Conservation (phyloP, 2,113 vertebrate species). For the Rhegmatorhina hoffmannsi region DNA sequence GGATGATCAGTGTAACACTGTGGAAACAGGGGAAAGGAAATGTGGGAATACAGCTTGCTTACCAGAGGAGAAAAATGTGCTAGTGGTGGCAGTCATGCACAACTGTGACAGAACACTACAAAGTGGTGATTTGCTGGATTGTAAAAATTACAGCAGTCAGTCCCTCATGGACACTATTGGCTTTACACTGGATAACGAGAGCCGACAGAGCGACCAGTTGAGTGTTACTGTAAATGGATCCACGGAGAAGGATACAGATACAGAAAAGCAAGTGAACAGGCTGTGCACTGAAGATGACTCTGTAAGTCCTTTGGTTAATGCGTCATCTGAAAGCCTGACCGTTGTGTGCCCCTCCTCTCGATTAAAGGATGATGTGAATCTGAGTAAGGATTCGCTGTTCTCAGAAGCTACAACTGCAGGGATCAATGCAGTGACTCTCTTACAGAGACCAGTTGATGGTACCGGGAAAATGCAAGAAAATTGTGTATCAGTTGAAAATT, state of each 20-base stretch:
- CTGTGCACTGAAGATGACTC: conserved; percentile 62
- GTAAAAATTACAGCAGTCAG: conserved; percentile 72
- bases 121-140: conserved; percentile 69
- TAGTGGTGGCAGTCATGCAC: conserved; percentile 81
- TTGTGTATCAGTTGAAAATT: conserved; percentile 30
- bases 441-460: conserved; percentile 57
- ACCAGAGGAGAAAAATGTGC: conserved; percentile 77
- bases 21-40: conserved; percentile 68
- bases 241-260: conserved; percentile 68
- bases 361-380: conserved; percentile 68
- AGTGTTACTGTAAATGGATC: conserved; percentile 75
- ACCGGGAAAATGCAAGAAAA: conserved; percentile 64
- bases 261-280: conserved; percentile 69
- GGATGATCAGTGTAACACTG: conserved; percentile 61
- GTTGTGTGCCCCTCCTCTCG: conserved; percentile 53
- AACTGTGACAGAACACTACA: conserved; percentile 74
- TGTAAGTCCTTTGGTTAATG: conserved; percentile 43
- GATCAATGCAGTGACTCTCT: conserved; percentile 64
- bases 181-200: conserved; percentile 78
- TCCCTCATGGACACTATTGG: conserved; percentile 73
- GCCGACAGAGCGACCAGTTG: conserved; percentile 69
- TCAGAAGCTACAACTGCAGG: conserved; percentile 58
- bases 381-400: conserved; percentile 47
- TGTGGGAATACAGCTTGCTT: conserved; percentile 65
- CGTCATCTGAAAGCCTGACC: conserved; percentile 61